Base-by-base conservation (phyloP, 2,797 vertebrate species). In the Pogoniulus pusillus region DNA sequence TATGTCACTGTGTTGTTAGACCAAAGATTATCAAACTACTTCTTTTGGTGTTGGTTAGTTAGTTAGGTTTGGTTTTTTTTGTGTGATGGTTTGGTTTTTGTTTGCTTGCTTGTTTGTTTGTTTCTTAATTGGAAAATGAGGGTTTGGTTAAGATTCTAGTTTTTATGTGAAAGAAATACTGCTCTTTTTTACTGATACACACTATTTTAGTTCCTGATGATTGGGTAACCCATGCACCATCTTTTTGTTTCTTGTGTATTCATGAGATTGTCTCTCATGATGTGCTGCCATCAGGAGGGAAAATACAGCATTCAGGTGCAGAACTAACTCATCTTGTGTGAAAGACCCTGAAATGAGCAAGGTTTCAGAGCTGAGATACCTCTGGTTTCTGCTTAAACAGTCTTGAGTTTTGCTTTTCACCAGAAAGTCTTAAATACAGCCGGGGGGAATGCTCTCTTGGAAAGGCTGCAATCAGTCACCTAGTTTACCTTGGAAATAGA, bases 141-240 rank as follows among this genome's bases (percentile, higher is more conserved):
- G 32, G 77, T 79, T 85, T 86, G 20, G 64, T 88, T 43, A 35
- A 30, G 41, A 72, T 13, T 71, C 89, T 68, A 7, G 17, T 62
- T 87, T 82, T 74, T 59, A 18, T 63, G 27, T 74, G 9, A 43
- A 93, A 65, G 41, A 93, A 76, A 73, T 53, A 27, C 26, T 78
- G 2, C 87, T 90, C 79, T 66, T 87, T 87, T 94, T 70, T 43
- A 63, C 4, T 47, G 49, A 37, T 23, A 73, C 41, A 47, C 15
- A 75, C 0, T 60, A 34, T 29, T 70, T 57, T 0, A 0, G 2
- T 68, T 86, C 57, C 68, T 58, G 13, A 35, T 75, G 37, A 47
- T 78, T 0, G 0, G 55, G 55, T 39, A 78, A 55, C 30, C 22
- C 2, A 2, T 32, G 30, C 23, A 19, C 26, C 49, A 91, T 39